Base-by-base conservation (phyloP, 2,113 vertebrate genomes). In the Cyanistes caeruleus region DNA sequence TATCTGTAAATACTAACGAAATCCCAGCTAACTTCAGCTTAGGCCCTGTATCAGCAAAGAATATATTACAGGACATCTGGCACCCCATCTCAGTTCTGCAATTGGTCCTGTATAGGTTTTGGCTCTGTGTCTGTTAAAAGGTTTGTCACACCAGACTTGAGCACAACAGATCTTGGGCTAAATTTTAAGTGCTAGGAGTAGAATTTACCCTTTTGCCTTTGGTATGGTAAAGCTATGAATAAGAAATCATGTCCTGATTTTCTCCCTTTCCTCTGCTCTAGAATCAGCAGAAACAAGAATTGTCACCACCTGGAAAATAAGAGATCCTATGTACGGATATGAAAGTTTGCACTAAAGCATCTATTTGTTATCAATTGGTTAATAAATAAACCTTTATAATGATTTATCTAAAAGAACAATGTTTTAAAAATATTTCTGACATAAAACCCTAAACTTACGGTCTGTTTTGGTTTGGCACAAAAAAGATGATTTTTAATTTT, bases 1-100 rank as follows among this genome's bases (percentile, higher is more conserved):
- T n/a, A n/a, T n/a, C n/a, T n/a, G 51, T n/a, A 93, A 87, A 85
- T 43, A 69, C 11, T 58, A 74, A 93, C 11, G 14, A 96, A 93
- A 83, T 84, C 28, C 10, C 68, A 77, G 33, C 21, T 58, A 73
- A 73, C 16, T 82, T 84, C 70, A 83, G 6, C 5, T 64, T 44
- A 39, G 44, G 14, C 10, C 67, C 39, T 37, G 9, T 25, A 79
- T 28, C 17, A 77, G 21, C 51, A 77, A 70, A 77, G 37, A 62
- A 43, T n/a, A 58, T 13, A 15, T 3, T 17, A 41, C 48, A 70
- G 10, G 55, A 72, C 69, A 77, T n/a, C 17, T 31, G 27, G 5
- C 18, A 49, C 3, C 8, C 28, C 25, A n/a, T 46, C 44, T 25
- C 13, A 56, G 5, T 51, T 83, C 68, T 27, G 25, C 88, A 77